Base-by-base conservation (phyloP, 1,140 invertebrate species). In the Nasonia vitripennis region DNA sequence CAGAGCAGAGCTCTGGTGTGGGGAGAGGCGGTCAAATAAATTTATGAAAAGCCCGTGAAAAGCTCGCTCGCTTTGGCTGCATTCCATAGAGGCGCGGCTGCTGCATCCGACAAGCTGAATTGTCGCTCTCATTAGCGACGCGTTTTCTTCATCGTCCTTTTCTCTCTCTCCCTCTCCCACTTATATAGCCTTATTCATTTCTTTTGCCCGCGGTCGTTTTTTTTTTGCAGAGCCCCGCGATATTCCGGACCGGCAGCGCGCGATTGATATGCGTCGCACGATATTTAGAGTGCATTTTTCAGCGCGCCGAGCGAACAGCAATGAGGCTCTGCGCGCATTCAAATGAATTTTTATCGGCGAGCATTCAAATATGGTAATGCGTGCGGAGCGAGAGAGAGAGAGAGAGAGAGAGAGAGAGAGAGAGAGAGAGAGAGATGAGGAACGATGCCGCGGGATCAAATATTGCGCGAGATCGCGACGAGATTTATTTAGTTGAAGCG, bases 121-220 rank as follows among this genome's bases (percentile, higher is more conserved):
- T 90, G 90, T 91, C 88, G 88, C 89, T 87, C 91, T 90, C 90
- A 90, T 91, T 91, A 91, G 90, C 89, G 89, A 89, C 89, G 88
- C 87, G 87, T 87, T 85, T 88, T 88, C 88, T 89, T 87, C 91
- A 88, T 91, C 88, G 88, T 81, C 82, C 79, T 86, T 88, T 86
- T 86, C 86, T 83, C 73, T 77, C 86, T 87, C 71, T 68, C 48
- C 86, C 83, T 81, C 62, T 12, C 86, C 87, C 86, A n/a, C 55
- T 87, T 86, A 87, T 71, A 51, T 80, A 82, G 67, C 31, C 14
- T 71, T 71, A 71, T 71, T 71, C 31, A 31, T 34, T 71, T 71
- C 68, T 71, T 71, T 71, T 71, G 9, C n/a, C n/a, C 68, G 68
- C 27, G 4, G 51, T 17, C 51, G 17, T 17, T 51, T 62, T 17